phyloP scores from a whole-genome alignment of 2,797 vertebrate genomes.

The Lycodopsis pacificus region DNA sequence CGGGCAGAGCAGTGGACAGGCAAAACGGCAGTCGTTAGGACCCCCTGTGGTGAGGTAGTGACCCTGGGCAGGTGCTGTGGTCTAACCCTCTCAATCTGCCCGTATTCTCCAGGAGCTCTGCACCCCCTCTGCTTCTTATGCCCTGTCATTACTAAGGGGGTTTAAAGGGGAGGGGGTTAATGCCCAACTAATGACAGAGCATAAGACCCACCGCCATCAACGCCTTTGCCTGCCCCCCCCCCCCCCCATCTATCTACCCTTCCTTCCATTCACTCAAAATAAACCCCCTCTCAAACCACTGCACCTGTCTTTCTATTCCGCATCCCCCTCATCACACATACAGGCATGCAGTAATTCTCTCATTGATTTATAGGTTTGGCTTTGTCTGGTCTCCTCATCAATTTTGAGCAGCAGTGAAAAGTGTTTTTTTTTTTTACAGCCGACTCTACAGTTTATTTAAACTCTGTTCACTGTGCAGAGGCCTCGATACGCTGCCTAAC shows the following conservation, averaged over 20 bases:
- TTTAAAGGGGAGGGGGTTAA: constrained; percentile 76
- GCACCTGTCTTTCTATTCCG: constrained; percentile 71
- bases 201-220: constrained; percentile 74
- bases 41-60: constrained; percentile 74
- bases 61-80: constrained; percentile 85
- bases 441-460: background rate
- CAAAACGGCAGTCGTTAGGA: constrained; percentile 73
- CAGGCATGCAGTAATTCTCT: constrained; percentile 5
- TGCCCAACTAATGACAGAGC: constrained; percentile 86
- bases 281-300: constrained; percentile 52
- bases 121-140: constrained; percentile 71
- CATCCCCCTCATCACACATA: constrained; percentile 26
- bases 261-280: constrained; percentile 64
- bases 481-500: background rate
- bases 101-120: constrained; percentile 66
- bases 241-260: constrained; percentile 58
- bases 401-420: constrained; percentile 41
- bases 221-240: constrained; percentile 62
- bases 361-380: constrained; percentile 61
- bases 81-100: constrained; percentile 73
- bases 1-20: constrained; percentile 66
- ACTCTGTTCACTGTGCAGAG: background rate
- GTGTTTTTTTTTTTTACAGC: background rate
- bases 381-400: constrained; percentile 60
- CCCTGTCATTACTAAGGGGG: constrained; percentile 82